phyloP scores from a whole-genome alignment of 2,113 vertebrate genomes.

The Trochalopteron elliotii region DNA sequence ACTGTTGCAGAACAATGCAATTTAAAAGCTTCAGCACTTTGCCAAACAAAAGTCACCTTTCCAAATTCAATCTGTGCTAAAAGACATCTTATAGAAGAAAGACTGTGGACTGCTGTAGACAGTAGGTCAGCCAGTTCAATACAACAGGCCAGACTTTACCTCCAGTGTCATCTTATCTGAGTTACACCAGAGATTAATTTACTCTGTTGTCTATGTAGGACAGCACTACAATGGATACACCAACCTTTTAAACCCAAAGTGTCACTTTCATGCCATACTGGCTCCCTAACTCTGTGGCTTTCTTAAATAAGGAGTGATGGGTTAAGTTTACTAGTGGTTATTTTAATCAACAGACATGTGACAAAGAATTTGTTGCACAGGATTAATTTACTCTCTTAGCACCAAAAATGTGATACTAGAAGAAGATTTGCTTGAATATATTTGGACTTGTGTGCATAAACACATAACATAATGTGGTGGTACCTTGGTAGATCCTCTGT shows the following conservation, averaged over 20 bases:
- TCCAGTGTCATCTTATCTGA: not conserved
- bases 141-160: not conserved
- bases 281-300: not conserved
- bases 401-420: not conserved
- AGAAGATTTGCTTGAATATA: not conserved
- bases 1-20: not conserved
- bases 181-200: slow-evolving; percentile 16
- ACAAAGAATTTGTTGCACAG: not conserved
- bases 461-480: not conserved
- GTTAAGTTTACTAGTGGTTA: not conserved
- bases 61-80: not conserved
- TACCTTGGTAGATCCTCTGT: not conserved
- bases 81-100: not conserved
- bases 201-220: not conserved
- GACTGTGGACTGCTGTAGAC: not conserved
- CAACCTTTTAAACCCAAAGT: not conserved
- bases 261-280: not conserved
- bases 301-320: not conserved
- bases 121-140: not conserved
- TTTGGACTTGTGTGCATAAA: not conserved
- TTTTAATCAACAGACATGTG: not conserved
- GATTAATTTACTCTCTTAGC: not conserved
- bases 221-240: not conserved
- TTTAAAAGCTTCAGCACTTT: not conserved
- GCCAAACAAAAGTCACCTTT: not conserved